These are phyloP conservation scores for Philonicus albiceps DNA, from an alignment of 2,888 invertebrate species.

Conservation along the genomic window DNA sequence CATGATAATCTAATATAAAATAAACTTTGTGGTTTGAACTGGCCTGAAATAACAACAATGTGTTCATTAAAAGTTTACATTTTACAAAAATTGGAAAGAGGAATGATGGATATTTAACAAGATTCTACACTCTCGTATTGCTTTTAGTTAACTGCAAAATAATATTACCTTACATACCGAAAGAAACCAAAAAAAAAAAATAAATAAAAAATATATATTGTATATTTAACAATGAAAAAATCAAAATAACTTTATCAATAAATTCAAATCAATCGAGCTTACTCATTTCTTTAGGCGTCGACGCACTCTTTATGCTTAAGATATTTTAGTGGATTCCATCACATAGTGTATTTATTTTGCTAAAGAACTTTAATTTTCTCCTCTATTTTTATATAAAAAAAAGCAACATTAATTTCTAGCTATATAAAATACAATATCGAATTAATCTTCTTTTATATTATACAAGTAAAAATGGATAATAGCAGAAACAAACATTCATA, in stretches of 20 bases:
- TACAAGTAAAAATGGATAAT: not conserved
- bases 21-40: conserved; percentile 7
- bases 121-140: conserved; percentile 12
- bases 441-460: conserved; percentile 8
- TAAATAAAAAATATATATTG: not conserved
- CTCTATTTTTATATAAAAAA: conserved; percentile 33
- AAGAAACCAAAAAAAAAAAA: not conserved
- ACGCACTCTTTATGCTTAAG: conserved; percentile 19
- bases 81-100: not conserved
- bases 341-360: conserved; percentile 36
- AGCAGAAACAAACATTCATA: not conserved
- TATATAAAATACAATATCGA: conserved; percentile 5
- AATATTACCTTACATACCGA: not conserved
- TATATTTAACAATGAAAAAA: not conserved
- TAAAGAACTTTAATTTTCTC: conserved; percentile 11
- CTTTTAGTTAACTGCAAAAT: not conserved
- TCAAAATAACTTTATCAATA: not conserved
- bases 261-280: conserved; percentile 34
- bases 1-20: not conserved
- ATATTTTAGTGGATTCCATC: conserved; percentile 31
- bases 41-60: conserved; percentile 23
- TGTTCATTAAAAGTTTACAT: conserved; percentile 3
- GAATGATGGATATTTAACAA: not conserved
- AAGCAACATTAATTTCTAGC: not conserved
- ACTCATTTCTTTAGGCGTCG: conserved; percentile 25